Evolutionary conservation across 2,113 vertebrate genomes (phyloP), one percentile per base, ranked within the genome.

Genomic region (Myiozetetes cayanensis): DNA sequence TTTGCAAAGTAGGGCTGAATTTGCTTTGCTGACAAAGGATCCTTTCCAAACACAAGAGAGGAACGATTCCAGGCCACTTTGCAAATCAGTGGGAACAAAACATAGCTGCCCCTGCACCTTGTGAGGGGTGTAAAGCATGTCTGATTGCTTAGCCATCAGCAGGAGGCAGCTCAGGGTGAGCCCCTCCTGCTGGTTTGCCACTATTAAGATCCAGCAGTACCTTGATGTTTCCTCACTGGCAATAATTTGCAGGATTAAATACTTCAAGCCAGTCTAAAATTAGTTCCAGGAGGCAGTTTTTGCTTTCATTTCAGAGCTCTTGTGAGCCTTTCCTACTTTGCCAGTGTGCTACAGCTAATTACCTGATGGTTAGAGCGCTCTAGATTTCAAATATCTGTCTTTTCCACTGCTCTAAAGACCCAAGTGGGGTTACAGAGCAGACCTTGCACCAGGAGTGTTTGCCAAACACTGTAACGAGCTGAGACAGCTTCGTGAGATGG

Each of bases 191-290:
- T 90, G 86, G 33, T 90, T 90, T 94, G 73, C 84, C 56, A 19
- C 87, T 90, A 77, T 91, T 93, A 89, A 77, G 71, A 59, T 93
- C 85, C 87, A 83, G 50, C 55, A 94, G 63, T 66, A 96, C 83
- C 92, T 95, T 89, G 92, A 93, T 94, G 68, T 93, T 93, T 87
- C 85, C 47, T 95, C 88, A 61, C 88, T 92, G 79, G 90, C 90
- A 93, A 90, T 95, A 94, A 97, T 95, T 96, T 96, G 93, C 92
- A 96, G 90, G 76, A 97, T 97, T 96, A 96, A 96, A 94, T 96
- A 96, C 86, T 94, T 94, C 68, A 89, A 93, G 88, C 72, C 79
- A 88, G 90, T 89, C 90, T 89, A 93, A 96, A 91, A 97, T 96
- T 90, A 97, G 92, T 91, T 96, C 75, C 95, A 93, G 75, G 93